Evolutionary conservation across 2,797 vertebrate genomes (phyloP).

Genomic region (Premnoplex brunnescens): DNA sequence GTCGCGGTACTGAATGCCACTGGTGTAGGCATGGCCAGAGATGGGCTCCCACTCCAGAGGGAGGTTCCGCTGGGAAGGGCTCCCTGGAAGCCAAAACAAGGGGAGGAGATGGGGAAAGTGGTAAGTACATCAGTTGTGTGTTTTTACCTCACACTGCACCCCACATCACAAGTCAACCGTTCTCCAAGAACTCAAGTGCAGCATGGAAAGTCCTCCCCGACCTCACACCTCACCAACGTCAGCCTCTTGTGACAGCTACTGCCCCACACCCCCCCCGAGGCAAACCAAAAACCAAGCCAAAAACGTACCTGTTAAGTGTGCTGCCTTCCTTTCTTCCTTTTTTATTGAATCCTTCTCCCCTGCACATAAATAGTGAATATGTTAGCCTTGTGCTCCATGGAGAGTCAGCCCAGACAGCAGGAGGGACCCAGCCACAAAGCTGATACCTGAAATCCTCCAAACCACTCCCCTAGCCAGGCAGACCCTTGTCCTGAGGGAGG

Average conservation of each 20-base stretch:
- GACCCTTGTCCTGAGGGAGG: neutral
- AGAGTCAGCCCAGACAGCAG: neutral
- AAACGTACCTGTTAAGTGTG: conserved; percentile 86
- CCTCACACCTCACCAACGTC: neutral
- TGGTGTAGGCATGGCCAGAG: conserved; percentile 76
- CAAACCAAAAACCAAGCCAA: neutral
- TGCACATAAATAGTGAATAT: conserved; percentile 37
- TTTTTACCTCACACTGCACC: neutral
- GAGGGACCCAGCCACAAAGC: neutral
- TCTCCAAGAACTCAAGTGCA: neutral
- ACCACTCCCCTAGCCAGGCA: neutral
- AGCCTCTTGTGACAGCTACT: neutral
- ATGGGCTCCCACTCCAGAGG: conserved; percentile 85
- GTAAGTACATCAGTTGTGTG: neutral
- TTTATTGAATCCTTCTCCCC: conserved; percentile 31
- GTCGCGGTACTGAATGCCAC: conserved; percentile 80
- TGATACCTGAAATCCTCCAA: neutral
- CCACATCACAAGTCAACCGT: neutral
- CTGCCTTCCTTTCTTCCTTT: conserved; percentile 73
- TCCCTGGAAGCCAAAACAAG: conserved; percentile 58
- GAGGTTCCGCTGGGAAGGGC: conserved; percentile 45
- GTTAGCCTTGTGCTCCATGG: neutral
- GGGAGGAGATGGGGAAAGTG: too few relatives aligned
- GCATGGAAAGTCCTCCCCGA: fast-evolving
- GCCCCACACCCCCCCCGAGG: neutral